These are phyloP conservation scores for Damaliscus lunatus DNA, from an alignment of 2,113 vertebrate species.

Conservation along the genomic window DNA sequence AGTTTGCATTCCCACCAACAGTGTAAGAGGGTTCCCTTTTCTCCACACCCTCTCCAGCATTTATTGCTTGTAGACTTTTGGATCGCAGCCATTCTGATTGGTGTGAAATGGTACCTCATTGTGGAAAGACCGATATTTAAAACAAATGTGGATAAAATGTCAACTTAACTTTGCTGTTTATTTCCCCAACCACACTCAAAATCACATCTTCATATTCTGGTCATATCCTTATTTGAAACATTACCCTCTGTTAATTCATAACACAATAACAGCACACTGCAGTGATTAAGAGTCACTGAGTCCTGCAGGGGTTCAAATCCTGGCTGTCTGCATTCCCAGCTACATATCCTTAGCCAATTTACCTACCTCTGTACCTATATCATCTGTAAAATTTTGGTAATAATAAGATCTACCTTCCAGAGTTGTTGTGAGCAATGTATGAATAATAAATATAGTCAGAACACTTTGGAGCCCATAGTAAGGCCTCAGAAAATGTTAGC, in stretches of 20 bases:
- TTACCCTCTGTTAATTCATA: slow-evolving; percentile 15
- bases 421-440: neutral
- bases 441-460: slow-evolving; percentile 9
- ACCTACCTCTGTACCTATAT: slow-evolving; percentile 10
- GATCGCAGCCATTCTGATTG: too few relatives aligned
- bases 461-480: neutral
- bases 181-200: slow-evolving; percentile 31
- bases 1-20: too few relatives aligned
- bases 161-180: slow-evolving; percentile 17
- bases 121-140: neutral
- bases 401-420: neutral
- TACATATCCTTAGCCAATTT: neutral
- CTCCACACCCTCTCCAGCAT: too few relatives aligned
- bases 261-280: slow-evolving; percentile 7
- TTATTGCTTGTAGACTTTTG: too few relatives aligned
- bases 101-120: too few relatives aligned
- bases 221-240: slow-evolving; percentile 34
- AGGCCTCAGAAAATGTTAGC: slow-evolving; percentile 16
- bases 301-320: slow-evolving; percentile 32
- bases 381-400: neutral
- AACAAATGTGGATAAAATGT: neutral
- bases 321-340: slow-evolving; percentile 14
- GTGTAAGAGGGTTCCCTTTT: too few relatives aligned
- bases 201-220: slow-evolving; percentile 27
- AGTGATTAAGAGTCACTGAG: slow-evolving; percentile 31